Percentiles rank a stretch among this genome's conserved stretches.
Evolutionary conservation across 2,888 invertebrate genomes (phyloP).

Genomic region (Epiblema foenella): DNA sequence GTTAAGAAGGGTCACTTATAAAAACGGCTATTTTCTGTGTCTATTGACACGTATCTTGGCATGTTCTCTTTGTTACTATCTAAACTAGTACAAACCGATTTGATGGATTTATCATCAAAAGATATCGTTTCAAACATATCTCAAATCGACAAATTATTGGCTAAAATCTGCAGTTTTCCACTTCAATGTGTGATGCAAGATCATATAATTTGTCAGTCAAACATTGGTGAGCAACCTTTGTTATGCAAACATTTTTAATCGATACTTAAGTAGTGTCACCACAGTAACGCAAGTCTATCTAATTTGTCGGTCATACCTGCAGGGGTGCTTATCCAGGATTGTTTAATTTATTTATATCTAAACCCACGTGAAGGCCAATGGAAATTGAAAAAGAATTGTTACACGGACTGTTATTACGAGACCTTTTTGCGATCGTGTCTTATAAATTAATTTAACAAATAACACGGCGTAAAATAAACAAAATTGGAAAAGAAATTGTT

Average conservation of each 20-base stretch:
- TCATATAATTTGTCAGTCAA: too few species aligned
- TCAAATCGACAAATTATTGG: too few species aligned
- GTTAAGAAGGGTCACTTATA: too few species aligned
- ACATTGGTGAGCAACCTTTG: not conserved
- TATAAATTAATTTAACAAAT: conserved; percentile 7
- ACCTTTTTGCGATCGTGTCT: not conserved
- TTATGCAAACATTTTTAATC: not conserved
- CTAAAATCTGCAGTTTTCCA: too few species aligned
- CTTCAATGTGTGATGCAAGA: too few species aligned
- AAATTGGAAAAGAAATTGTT: not conserved
- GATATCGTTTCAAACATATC: too few species aligned
- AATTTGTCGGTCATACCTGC: conserved; percentile 23
- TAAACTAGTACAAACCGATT: too few species aligned
- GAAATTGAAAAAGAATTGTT: conserved; percentile 1
- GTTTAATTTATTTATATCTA: conserved; percentile 24
- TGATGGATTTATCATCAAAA: too few species aligned
- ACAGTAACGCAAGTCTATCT: conserved; percentile 8
- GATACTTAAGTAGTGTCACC: not conserved
- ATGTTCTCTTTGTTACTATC: too few species aligned
- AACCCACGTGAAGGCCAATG: conserved; percentile 9
- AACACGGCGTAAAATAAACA: not conserved
- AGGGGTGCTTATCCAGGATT: conserved; percentile 21
- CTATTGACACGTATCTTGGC: too few species aligned
- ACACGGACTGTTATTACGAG: conserved; percentile 6
- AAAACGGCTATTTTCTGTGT: too few species aligned